A percentile compares a stretch with the other conserved stretches of the same genome.
phyloP scores from a whole-genome alignment of 2,888 invertebrate species.

The Leistus spinibarbis region DNA sequence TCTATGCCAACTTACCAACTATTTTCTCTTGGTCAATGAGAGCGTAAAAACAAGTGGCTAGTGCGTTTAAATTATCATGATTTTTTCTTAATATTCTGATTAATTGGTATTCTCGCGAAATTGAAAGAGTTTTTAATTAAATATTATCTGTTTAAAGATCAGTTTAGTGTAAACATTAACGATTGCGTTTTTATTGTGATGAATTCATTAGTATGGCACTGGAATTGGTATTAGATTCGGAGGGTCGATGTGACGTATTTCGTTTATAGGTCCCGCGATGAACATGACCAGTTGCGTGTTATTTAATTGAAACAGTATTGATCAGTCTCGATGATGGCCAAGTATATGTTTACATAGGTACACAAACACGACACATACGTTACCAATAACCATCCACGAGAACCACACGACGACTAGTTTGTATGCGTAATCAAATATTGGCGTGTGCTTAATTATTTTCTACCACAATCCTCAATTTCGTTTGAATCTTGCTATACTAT shows the following conservation, averaged over 20 bases:
- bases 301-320: conserved; percentile 39
- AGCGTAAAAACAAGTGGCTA: background rate
- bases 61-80: background rate
- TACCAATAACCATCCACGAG: background rate
- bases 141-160: background rate
- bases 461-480: background rate
- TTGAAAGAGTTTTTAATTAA: background rate
- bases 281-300: conserved; percentile 37
- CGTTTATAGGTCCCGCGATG: background rate
- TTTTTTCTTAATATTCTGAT: background rate
- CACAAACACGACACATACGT: background rate
- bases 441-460: background rate
- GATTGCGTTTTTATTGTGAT: background rate
- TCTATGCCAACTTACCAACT: background rate
- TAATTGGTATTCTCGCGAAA: background rate
- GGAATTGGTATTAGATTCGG: background rate
- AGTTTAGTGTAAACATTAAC: background rate
- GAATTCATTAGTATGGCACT: background rate
- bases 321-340: conserved; percentile 33
- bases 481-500: background rate
- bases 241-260: background rate
- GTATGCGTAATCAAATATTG: conserved; percentile 7
- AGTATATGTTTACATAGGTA: conserved; percentile 13
- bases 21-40: background rate
- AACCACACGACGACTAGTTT: background rate